Percentiles rank a stretch among this genome's conserved stretches.
Conservation (phyloP, 2,113 vertebrate species). For the Salminus brasiliensis region DNA sequence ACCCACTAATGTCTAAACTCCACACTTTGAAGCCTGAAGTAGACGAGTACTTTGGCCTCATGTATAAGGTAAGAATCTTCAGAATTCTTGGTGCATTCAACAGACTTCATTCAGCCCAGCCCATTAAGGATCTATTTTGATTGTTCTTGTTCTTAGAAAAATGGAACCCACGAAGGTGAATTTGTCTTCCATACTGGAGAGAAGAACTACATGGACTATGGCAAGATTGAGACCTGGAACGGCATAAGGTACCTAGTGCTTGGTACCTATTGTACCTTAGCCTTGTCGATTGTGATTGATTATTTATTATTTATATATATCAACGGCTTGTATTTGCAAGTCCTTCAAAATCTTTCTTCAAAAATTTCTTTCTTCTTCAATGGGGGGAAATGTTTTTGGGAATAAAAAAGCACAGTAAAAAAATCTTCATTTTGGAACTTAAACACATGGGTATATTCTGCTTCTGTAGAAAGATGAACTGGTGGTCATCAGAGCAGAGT, state of each 20-base stretch:
- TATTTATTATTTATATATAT: slow-evolving; percentile 10
- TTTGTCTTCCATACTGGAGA: slow-evolving; percentile 92
- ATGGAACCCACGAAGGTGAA: slow-evolving; percentile 91
- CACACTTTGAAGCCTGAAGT: slow-evolving; percentile 75
- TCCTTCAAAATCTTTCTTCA: too few relatives aligned
- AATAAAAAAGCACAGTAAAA: too few relatives aligned
- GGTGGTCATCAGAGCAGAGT: slow-evolving; percentile 91
- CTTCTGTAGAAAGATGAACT: slow-evolving; percentile 76
- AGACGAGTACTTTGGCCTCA: slow-evolving; percentile 87
- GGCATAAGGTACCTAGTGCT: slow-evolving; percentile 82
- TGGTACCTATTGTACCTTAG: slow-evolving; percentile 6
- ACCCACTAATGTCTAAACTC: slow-evolving; percentile 82
- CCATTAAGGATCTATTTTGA: not conserved
- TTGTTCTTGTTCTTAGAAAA: slow-evolving; percentile 81
- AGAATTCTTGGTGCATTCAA: not conserved
- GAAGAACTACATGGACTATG: slow-evolving; percentile 87
- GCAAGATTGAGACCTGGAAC: slow-evolving; percentile 94
- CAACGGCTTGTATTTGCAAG: too few relatives aligned
- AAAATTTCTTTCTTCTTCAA: too few relatives aligned
- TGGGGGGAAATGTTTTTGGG: too few relatives aligned
- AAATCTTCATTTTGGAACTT: not conserved
- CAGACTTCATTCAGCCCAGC: too few relatives aligned
- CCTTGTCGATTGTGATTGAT: not conserved
- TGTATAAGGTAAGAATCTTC: slow-evolving; percentile 82
- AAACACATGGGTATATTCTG: not conserved